Evolutionary conservation across 1,140 invertebrate genomes (phyloP).

Genomic region (Drosophila sucinea): DNA sequence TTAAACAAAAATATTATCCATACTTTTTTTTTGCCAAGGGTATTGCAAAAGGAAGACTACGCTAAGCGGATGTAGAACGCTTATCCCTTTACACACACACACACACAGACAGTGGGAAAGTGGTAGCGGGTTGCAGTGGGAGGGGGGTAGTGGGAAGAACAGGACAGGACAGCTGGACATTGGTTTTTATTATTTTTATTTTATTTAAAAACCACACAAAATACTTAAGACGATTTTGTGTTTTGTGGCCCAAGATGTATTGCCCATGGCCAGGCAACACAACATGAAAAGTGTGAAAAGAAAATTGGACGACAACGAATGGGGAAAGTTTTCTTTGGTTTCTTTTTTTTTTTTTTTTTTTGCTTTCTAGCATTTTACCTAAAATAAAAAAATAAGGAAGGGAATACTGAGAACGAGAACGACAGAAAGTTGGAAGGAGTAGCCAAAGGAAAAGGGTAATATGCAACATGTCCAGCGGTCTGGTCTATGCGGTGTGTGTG

Average conservation of each 20-base stretch:
- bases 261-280: conserved; percentile 65
- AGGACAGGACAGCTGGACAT: conserved; percentile 39
- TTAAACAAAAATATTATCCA: neutral
- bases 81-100: conserved; percentile 71
- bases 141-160: neutral
- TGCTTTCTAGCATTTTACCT: neutral
- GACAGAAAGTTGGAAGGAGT: neutral
- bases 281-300: conserved; percentile 68
- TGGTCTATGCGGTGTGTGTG: conserved; percentile 36
- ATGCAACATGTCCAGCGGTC: conserved; percentile 59
- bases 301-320: conserved; percentile 53
- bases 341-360: neutral
- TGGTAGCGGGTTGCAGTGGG: neutral
- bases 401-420: neutral
- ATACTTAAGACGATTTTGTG: conserved; percentile 81
- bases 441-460: conserved; percentile 41
- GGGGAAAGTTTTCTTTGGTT: conserved; percentile 51
- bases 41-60: conserved; percentile 47
- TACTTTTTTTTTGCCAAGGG: neutral
- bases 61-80: conserved; percentile 74
- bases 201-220: conserved; percentile 82
- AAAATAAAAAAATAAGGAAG: conserved; percentile 6
- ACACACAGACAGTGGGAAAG: conserved; percentile 24
- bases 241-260: conserved; percentile 80
- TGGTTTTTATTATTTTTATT: conserved; percentile 81